phyloP scores from a whole-genome alignment of 2,888 invertebrate species.

The Imbricaverruca yamaguchii region DNA sequence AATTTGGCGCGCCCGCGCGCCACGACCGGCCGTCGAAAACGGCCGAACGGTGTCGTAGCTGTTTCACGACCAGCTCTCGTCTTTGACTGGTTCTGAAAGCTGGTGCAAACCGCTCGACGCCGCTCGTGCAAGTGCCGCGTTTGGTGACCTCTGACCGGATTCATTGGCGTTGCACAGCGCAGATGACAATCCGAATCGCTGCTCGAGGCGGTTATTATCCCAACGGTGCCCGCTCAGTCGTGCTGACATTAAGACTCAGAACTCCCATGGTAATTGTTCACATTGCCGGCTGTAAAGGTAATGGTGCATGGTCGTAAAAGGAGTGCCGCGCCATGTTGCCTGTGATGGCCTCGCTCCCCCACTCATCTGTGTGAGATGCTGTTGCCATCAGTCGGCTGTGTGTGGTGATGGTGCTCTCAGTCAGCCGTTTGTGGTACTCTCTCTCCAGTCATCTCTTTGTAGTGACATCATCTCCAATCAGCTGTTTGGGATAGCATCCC shows the following conservation, averaged over 20 bases:
- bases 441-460: too few relatives aligned
- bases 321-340: neutral
- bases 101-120: constrained; percentile 5
- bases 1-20: neutral
- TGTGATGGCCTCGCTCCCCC: neutral
- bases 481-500: too few relatives aligned
- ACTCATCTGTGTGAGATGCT: too few relatives aligned
- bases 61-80: too few relatives aligned
- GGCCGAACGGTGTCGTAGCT: too few relatives aligned
- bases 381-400: too few relatives aligned
- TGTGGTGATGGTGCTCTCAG: too few relatives aligned
- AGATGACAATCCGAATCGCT: neutral
- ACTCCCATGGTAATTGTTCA: constrained; percentile 3
- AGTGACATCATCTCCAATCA: too few relatives aligned
- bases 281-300: neutral
- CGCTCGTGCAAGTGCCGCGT: neutral
- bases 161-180: neutral
- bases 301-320: neutral
- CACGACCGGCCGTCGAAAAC: too few relatives aligned
- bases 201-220: neutral
- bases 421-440: too few relatives aligned
- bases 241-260: too few relatives aligned
- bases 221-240: neutral
- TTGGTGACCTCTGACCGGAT: neutral
- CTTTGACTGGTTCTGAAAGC: neutral